phyloP scores from a whole-genome alignment of 2,113 vertebrate genomes.

The Athene cunicularia region DNA sequence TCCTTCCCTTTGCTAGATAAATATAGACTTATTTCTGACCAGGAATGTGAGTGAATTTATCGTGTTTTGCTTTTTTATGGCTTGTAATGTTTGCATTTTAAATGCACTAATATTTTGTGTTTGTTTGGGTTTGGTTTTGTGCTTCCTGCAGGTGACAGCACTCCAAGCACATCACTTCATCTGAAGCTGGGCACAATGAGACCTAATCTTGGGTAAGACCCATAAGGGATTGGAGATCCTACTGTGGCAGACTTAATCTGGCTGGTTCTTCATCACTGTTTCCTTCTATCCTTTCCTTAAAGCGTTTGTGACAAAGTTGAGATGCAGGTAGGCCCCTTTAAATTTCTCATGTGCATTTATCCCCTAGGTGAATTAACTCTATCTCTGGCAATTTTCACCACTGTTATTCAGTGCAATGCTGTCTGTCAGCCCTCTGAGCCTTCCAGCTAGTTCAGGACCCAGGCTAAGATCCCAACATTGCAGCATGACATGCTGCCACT shows the following conservation, averaged over 20 bases:
- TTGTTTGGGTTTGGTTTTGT: not conserved
- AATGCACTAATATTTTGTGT: not conserved
- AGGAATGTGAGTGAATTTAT: not conserved
- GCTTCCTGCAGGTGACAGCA: constrained; percentile 47
- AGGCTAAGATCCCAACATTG: not conserved
- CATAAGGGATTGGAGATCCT: not conserved
- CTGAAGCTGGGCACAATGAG: constrained; percentile 37
- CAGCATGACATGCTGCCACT: not conserved
- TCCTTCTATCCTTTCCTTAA: not conserved
- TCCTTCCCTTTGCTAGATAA: not conserved
- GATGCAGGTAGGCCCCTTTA: not conserved
- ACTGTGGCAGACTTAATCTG: not conserved
- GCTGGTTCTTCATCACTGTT: not conserved
- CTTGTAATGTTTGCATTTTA: not conserved
- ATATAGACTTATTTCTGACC: not conserved
- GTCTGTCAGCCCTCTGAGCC: not conserved
- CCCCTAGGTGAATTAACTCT: not conserved
- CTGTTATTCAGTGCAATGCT: not conserved
- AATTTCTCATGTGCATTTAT: not conserved
- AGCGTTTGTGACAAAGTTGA: not conserved
- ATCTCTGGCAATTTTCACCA: not conserved
- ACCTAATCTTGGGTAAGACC: constrained; percentile 37
- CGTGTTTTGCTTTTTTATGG: not conserved
- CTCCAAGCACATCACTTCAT: not conserved
- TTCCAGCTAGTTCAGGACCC: not conserved